Evolutionary conservation across 2,113 vertebrate genomes (phyloP), one percentile per base, ranked within the genome.

Genomic region (Anolis carolinensis): DNA sequence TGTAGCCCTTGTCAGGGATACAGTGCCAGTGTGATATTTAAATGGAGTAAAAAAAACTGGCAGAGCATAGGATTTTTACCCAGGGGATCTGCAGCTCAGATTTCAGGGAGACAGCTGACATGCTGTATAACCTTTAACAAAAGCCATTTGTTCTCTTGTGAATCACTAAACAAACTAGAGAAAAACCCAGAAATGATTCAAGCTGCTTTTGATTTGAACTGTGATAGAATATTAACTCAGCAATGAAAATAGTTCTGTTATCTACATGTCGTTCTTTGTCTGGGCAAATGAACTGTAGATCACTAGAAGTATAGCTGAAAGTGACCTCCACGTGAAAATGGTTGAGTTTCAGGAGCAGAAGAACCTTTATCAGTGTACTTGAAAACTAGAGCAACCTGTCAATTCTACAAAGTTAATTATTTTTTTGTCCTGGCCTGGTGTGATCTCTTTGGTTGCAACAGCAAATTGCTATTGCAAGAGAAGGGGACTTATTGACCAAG

Each of bases 381-480:
- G 20, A 76, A 44, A 32, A 48, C 52, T 36, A 25, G 4, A 68
- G 27, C 67, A 14, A 13, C 48, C 18, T 32, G 27, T 36, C 59
- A 76, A 4, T 68, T 85, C 10, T 76, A n/a, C 6, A 13, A 18
- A 32, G 39, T 23, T 52, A 34, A 83, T 48, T 18, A 3, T 27
- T 78, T 70, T 14, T 80, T 3, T 71, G 11, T 63, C 9, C 44
- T 80, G 20, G 1, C 32, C 63, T 67, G 20, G 36, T 50, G 4
- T 79, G 23, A 71, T 36, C 62, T 68, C 34, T 74, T 50, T 86
- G 79, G 59, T 75, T 86, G 87, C 55, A 36, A 13, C 30, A 98
- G 97, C 97, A 98, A 98, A 98, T 98, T 62, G 97, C 97, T 27
- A 98, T 98, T 0, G 97, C 97, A 0, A 95, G 97, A 79, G 97